Base-by-base conservation (phyloP, 1,140 invertebrate species). In the Drosophila willistoni region DNA sequence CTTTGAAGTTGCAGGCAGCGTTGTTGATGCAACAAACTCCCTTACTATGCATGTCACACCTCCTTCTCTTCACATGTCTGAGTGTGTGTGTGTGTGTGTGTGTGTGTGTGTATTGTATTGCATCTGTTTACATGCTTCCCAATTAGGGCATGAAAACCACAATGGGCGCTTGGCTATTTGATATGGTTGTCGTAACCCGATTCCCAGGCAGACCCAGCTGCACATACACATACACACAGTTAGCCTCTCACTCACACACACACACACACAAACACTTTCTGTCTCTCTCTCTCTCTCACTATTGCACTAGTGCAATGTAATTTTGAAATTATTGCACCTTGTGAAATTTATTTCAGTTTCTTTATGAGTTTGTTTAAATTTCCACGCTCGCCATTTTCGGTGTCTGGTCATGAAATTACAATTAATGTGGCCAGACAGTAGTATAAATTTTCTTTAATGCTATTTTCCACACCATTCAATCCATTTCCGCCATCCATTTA, bases 91-190 rank as follows among this genome's bases (percentile, higher is more conserved):
- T 41, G 44, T 47, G 13, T 34, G 13, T 34, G 47, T 29, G 60
- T 44, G 33, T 54, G 14, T 71, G 70, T 56, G 44, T 29, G 47
- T 64, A 39, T 22, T 55, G 69, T 64, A 61, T 67, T 64, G 61
- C 64, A 69, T 55, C 72, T 77, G 60, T 74, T 76, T 74, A 41
- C 73, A 51, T 54, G 33, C 61, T 68, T 56, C 54, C 65, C 76
- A 86, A 85, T 85, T 86, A 86, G 74, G 71, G 79, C 81, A 86
- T 81, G 71, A 64, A 68, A 83, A 77, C 68, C 81, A 80, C 68
- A 54, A 57, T 55, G 59, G 75, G 71, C 67, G 36, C 74, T 62
- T 34, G 60, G 66, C 67, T 66, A 68, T 65, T 79, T 62, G 61
- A 61, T 61, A 71, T 63, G 66, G 55, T 57, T 54, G 42, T 39